Evolutionary conservation across 1,140 invertebrate genomes (phyloP), one percentile per base, ranked within the genome.

Genomic region (Temnothorax longispinosus): DNA sequence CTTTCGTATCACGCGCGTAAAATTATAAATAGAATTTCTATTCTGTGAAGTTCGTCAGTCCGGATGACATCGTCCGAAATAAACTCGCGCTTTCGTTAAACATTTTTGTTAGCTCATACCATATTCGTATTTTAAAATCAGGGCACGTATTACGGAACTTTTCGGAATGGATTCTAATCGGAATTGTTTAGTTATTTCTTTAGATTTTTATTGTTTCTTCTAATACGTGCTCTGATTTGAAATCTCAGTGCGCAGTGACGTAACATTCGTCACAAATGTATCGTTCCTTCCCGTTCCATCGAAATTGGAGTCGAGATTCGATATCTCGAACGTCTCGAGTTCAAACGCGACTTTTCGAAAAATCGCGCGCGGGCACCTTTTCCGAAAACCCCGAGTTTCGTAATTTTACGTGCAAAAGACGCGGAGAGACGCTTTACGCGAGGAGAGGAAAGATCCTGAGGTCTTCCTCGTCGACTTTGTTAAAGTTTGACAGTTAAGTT

Each of bases 241-340:
- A 90, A 89, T 60, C 60, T 27, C 84, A 54, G 62, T 78, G 54
- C 44, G 32, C 80, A 89, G 81, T 80, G 58, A 41, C 86, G 74
- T 85, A 60, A 38, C 71, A 85, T 62, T 27, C 18, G 32, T 10
- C 2, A 15, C 52, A 15, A 15, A 54, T 13, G 15, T 1, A 62
- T 32, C 11, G 58, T 62, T 32, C 8, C 27, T 5, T 62, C 11
- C 58, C 21, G 58, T 27, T 27, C 3, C 64, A 27, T 27, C 27
- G 27, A 27, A 27, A 27, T 27, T 27, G 3, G 3, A n/a, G 5
- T 41, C 64, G 35, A 41, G 35, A 27, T 44, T 69, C n/a, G 65
- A 44, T 69, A 69, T 41, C 15, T 67, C 35, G n/a, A 41, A 67
- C 10, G 15, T 47, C 11, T 44, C 13, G 18, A 35, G 13, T 38